phyloP scores from a whole-genome alignment of 2,888 invertebrate genomes.

The Physocephala rufipes region DNA sequence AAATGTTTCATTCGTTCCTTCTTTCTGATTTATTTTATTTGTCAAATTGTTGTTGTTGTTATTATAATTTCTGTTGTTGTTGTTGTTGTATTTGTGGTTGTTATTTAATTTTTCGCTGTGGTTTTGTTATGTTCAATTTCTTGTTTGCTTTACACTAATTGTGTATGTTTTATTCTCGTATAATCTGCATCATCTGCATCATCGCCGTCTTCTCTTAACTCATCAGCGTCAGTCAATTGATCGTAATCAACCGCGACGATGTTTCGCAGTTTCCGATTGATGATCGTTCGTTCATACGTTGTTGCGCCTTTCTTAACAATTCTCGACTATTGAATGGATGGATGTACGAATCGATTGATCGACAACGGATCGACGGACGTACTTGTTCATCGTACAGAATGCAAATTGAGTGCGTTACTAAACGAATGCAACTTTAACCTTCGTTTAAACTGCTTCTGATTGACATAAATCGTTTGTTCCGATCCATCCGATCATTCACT shows the following conservation, averaged over 20 bases:
- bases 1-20: constrained; percentile 20
- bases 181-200: constrained; percentile 10
- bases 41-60: constrained; percentile 5
- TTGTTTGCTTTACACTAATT: background rate
- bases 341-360: background rate
- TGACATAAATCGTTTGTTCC: constrained; percentile 52
- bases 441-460: constrained; percentile 55
- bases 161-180: background rate
- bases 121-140: too few species aligned
- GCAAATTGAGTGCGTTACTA: constrained; percentile 48
- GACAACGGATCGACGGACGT: background rate
- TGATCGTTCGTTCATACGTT: background rate
- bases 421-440: constrained; percentile 59
- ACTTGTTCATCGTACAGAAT: constrained; percentile 17
- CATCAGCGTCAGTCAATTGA: constrained; percentile 18
- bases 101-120: background rate
- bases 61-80: constrained; percentile 2
- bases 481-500: constrained; percentile 23
- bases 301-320: background rate
- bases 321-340: background rate
- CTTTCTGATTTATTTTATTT: background rate
- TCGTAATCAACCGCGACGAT: constrained; percentile 26
- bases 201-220: background rate
- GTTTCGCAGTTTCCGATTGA: constrained; percentile 14
- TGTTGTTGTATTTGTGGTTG: constrained; percentile 15